Evolutionary conservation across 1,140 invertebrate genomes (phyloP).

Genomic region (Drosophila littoralis): DNA sequence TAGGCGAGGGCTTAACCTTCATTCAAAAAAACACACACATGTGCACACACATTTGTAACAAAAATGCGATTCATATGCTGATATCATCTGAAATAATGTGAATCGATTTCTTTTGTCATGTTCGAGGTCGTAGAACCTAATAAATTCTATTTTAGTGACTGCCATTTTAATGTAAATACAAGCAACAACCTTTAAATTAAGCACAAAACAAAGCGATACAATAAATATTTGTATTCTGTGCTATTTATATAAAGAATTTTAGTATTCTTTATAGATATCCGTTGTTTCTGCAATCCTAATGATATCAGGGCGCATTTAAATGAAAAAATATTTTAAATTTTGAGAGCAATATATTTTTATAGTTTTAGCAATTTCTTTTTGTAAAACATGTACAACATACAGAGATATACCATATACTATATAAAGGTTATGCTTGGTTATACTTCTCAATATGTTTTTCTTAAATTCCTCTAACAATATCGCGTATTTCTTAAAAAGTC

Average conservation of each 20-base stretch:
- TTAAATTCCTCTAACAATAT: too few relatives aligned
- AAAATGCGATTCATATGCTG: conserved; percentile 57
- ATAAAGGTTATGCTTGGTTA: too few relatives aligned
- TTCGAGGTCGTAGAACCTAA: conserved; percentile 42
- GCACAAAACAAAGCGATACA: conserved; percentile 1
- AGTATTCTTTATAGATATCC: not conserved
- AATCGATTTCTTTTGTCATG: conserved; percentile 46
- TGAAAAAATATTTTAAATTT: not conserved
- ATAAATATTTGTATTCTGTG: conserved; percentile 9
- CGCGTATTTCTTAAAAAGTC: too few relatives aligned
- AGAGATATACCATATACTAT: too few relatives aligned
- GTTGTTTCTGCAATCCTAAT: not conserved
- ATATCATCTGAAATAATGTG: conserved; percentile 38
- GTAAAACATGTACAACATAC: too few relatives aligned
- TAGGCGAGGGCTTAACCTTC: conserved; percentile 19
- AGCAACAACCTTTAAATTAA: conserved; percentile 1
- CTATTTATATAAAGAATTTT: conserved; percentile 9
- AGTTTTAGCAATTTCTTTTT: too few relatives aligned
- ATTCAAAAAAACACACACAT: conserved; percentile 16
- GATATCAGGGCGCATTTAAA: not conserved
- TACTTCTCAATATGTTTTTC: too few relatives aligned
- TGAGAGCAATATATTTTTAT: too few relatives aligned
- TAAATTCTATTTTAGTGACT: conserved; percentile 30
- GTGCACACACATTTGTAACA: conserved; percentile 18
- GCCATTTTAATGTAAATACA: conserved; percentile 9